Evolutionary conservation across 2,113 vertebrate species (phyloP), one percentile per base, ranked within the genome.

Genomic region (Anser cygnoides): DNA sequence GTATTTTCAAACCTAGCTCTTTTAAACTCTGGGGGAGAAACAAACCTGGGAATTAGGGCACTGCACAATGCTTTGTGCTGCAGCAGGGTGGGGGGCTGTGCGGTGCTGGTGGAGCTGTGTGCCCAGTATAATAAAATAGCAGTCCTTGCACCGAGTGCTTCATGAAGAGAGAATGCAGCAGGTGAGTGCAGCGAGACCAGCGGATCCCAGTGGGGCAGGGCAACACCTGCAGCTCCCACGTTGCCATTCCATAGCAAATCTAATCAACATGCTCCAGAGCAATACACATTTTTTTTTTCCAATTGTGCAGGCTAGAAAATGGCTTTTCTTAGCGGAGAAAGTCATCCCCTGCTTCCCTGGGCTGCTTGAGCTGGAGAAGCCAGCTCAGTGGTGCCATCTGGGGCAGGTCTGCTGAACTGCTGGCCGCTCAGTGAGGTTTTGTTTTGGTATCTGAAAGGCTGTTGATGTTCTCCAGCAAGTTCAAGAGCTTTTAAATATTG

Each of bases 61-160:
- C 29, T 13, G 62, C 17, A 2, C 7, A 1, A 2, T 11, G 7
- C 22, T 55, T 39, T 29, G 13, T 33, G 41, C 14, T 35, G 22
- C 5, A 16, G 37, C 10, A 6, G 18, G 13, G 28, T 11, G 25
- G n/a, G 29, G 28, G 26, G 16, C 62, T 66, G 23, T 3, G 44
- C 15, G 13, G 29, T 43, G 37, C 77, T 81, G 67, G 2, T 77
- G 49, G 58, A 75, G 19, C 66, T 58, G 0, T 4, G 37, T 39
- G 25, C 8, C 26, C 5, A 0, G 22, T 46, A 4, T 0, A 22
- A 3, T 0, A 22, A 52, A 75, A 62, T 3, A 13, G 19, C 39
- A 28, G 41, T 19, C 72, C 59, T 59, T 50, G 23, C 39, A 28
- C 5, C 2, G 1, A 25, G 44, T 31, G 13, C 17, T 63, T 41